Conservation (phyloP, 2,888 invertebrate genomes). For the Napeogenes inachia region DNA sequence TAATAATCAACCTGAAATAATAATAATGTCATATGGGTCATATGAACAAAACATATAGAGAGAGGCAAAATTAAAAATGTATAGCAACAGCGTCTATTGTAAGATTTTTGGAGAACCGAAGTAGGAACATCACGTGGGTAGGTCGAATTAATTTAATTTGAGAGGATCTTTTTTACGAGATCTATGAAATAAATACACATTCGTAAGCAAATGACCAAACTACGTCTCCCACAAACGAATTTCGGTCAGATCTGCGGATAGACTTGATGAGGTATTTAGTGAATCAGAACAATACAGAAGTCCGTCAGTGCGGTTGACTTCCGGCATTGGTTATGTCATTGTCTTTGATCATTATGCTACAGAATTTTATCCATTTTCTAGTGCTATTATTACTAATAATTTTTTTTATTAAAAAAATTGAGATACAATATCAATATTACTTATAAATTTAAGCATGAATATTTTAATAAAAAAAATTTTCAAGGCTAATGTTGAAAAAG, state of each 20-base stretch:
- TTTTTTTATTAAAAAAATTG: no score
- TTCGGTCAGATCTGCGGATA: neutral
- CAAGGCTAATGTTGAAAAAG: slow-evolving; percentile 2
- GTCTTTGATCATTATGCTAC: no score
- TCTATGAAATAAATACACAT: neutral
- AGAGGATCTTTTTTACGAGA: neutral
- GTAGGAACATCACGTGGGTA: neutral
- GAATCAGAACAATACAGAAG: neutral
- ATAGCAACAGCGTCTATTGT: neutral
- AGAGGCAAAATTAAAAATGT: neutral
- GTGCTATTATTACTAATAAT: no score
- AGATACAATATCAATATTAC: no score
- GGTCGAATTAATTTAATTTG: neutral
- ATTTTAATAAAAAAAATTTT: slow-evolving; percentile 1
- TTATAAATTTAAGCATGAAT: no score
- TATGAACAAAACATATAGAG: neutral
- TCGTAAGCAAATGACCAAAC: neutral
- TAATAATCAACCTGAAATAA: no score
- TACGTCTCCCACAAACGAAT: neutral
- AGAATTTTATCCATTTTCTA: no score
- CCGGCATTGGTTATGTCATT: no score
- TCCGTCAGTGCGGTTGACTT: neutral
- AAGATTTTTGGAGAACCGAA: neutral
- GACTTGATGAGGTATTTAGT: neutral
- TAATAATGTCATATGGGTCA: neutral